These are phyloP conservation scores for Daboia siamensis DNA, from an alignment of 2,113 vertebrate genomes.

Conservation along the genomic window DNA sequence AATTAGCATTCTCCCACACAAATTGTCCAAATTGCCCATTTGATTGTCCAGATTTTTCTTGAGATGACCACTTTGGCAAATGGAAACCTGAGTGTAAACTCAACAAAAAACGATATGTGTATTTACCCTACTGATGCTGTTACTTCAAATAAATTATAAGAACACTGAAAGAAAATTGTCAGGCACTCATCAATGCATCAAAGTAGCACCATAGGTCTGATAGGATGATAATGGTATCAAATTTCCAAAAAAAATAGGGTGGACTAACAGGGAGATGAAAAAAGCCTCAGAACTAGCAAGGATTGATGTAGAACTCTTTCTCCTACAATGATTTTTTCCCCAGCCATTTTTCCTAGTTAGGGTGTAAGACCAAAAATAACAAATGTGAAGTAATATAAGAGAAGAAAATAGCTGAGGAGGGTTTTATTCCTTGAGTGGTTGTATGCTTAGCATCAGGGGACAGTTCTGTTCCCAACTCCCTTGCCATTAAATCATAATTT, in stretches of 20 bases:
- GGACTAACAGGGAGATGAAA: neutral
- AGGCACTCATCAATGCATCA: neutral
- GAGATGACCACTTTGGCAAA: constrained; percentile 60
- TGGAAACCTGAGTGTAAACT: constrained; percentile 59
- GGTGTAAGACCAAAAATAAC: neutral
- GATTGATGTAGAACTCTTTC: neutral
- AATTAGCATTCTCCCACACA: neutral
- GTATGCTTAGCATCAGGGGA: neutral
- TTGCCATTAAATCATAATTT: neutral
- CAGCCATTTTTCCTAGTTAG: neutral
- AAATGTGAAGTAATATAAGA: neutral
- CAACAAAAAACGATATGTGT: constrained; percentile 68
- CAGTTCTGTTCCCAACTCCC: neutral
- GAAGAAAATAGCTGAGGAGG: neutral
- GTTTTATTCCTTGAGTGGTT: neutral
- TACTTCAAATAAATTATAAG: constrained; percentile 48
- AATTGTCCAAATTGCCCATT: neutral
- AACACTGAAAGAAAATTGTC: neutral
- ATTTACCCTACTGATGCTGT: constrained; percentile 65
- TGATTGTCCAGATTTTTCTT: constrained; percentile 55
- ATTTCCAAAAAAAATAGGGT: neutral
- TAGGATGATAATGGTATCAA: neutral
- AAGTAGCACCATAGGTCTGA: neutral
- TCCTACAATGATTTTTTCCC: neutral
- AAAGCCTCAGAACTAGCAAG: neutral